Base-by-base conservation (phyloP, 2,797 vertebrate genomes). In the Coregonus suidteri region DNA sequence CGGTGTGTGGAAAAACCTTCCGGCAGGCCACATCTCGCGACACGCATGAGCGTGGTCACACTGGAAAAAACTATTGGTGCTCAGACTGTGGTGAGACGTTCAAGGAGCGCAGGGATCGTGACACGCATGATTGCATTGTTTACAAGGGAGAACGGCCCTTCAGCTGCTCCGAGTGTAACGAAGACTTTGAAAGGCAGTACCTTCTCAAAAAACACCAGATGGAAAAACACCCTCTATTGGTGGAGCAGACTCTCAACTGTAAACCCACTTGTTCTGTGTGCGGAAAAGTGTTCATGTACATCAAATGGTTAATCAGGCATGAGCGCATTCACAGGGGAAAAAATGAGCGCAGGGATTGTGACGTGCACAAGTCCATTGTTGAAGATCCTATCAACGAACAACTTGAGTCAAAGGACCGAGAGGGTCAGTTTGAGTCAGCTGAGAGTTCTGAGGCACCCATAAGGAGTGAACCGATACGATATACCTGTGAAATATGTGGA, bases 71-170 rank as follows among this genome's bases (percentile, higher is more conserved):
- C 4, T 66, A 75, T 34, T 30, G 37, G 18, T 75, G 74, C 3
- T 20, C 64, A 4, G 37, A 67, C n/a, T 75, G 74, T 20, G 74
- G 74, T 0, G 51, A 52, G n/a, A 18, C 6, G 35, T 75, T 75
- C 20, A 3, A 25, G 31, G 14, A 75, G 41, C 62, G 9, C 4
- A 7, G 4, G 31, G n/a, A 75, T 0, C 74, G 59, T 1, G 47
- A 66, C 4, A 5, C n/a, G 5, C 74, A 75, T 13, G 11, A 52
- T 0, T 66, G 41, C 35, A 52, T 53, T 20, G 56, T 53, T 18
- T 65, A 47, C 62, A 66, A 52, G 1, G 62, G 64, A 18, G 14
- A 31, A 0, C 34, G 20, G 6, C n/a, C 37, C 2, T 75, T 51
- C 74, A 30, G 31, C 62, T 75, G 74, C 14, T 13, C 62, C 0